Conservation (phyloP, 2,113 vertebrate species). For the Glaucomys volans region DNA sequence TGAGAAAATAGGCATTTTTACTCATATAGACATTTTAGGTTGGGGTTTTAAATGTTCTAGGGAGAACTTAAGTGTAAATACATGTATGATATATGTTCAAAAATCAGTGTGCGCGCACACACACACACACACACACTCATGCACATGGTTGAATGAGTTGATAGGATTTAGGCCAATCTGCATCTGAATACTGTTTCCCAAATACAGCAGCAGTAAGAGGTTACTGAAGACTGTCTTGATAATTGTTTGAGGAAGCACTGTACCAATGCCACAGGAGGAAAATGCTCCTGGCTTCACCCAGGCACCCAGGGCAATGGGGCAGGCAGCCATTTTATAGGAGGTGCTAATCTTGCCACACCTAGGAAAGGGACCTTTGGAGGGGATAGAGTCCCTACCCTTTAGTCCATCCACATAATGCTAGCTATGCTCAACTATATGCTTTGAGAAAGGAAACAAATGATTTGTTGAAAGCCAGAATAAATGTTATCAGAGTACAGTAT, state of each 20-base stretch:
- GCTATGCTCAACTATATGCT: background rate
- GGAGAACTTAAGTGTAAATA: slow-evolving; percentile 76
- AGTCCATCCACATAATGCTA: background rate
- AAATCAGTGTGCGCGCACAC: background rate
- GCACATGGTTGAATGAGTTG: slow-evolving; percentile 85
- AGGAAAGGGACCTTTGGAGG: background rate
- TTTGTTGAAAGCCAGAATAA: slow-evolving; percentile 4
- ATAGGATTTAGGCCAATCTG: slow-evolving; percentile 95
- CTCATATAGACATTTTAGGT: slow-evolving; percentile 75
- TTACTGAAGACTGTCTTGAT: slow-evolving; percentile 88
- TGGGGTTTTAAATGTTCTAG: slow-evolving; percentile 62
- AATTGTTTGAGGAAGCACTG: slow-evolving; percentile 78
- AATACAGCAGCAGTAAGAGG: slow-evolving; percentile 85
- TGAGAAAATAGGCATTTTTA: slow-evolving; percentile 85
- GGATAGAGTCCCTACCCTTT: background rate
- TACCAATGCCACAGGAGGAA: slow-evolving; percentile 38
- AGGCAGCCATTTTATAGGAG: slow-evolving; percentile 65
- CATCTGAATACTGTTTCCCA: slow-evolving; percentile 93
- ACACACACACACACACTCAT: slow-evolving; percentile 52
- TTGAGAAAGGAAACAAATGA: background rate
- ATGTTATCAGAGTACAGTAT: background rate
- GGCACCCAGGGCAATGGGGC: background rate
- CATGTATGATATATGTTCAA: slow-evolving; percentile 68
- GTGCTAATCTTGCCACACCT: slow-evolving; percentile 1
- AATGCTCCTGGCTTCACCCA: background rate